These are phyloP conservation scores for Nomada ruficornis DNA, from an alignment of 2,888 invertebrate species.

Conservation along the genomic window DNA sequence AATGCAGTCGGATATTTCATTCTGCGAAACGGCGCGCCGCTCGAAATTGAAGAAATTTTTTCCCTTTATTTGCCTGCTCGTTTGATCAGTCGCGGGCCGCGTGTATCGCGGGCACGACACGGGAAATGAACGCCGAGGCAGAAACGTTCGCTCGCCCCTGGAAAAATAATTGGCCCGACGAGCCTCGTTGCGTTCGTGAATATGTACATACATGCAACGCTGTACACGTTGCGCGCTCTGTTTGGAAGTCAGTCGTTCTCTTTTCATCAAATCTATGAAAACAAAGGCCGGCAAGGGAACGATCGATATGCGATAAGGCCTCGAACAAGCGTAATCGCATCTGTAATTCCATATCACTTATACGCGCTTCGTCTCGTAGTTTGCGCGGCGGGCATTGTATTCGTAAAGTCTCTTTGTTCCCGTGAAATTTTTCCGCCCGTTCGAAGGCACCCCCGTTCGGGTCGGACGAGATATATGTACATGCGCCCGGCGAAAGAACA, in stretches of 20 bases:
- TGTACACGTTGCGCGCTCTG: too few relatives aligned
- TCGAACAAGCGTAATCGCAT: constrained; percentile 48
- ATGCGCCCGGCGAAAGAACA: too few relatives aligned
- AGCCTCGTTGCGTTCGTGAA: neutral
- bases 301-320: constrained; percentile 58
- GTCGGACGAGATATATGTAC: neutral
- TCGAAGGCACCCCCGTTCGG: neutral
- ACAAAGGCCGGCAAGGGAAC: constrained; percentile 33
- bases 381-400: constrained; percentile 47
- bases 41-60: constrained; percentile 26
- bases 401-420: constrained; percentile 49
- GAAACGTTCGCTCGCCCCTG: constrained; percentile 19
- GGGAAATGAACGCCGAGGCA: neutral
- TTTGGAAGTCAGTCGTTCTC: neutral
- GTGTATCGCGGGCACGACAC: neutral
- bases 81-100: neutral
- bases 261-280: constrained; percentile 35
- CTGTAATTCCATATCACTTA: constrained; percentile 52
- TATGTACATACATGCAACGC: too few relatives aligned
- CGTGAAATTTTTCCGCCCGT: constrained; percentile 24
- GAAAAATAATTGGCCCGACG: constrained; percentile 26
- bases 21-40: constrained; percentile 20
- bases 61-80: neutral
- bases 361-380: constrained; percentile 18
- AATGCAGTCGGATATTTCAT: constrained; percentile 39